These are phyloP conservation scores for Myotis lucifugus DNA, from an alignment of 2,113 vertebrate species.

Conservation along the genomic window DNA sequence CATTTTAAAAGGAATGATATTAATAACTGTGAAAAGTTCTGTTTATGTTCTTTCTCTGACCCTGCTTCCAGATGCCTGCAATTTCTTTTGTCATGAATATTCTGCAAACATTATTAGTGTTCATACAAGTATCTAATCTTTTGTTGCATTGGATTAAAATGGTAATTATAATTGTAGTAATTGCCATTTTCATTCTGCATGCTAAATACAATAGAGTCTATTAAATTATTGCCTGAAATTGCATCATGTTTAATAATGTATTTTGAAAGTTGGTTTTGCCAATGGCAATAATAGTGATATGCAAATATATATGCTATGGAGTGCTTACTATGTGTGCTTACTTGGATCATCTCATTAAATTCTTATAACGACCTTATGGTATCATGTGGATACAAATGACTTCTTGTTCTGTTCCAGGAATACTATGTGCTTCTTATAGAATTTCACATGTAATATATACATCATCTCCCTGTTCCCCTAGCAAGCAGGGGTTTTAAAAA, in stretches of 20 bases:
- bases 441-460: background rate
- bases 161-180: constrained; percentile 71
- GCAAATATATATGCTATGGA: background rate
- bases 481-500: background rate
- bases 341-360: background rate
- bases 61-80: constrained; percentile 1
- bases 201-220: constrained; percentile 48
- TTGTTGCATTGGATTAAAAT: constrained; percentile 72
- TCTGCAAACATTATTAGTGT: constrained; percentile 67
- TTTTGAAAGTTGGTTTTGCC: constrained; percentile 64
- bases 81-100: constrained; percentile 65
- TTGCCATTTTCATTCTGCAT: constrained; percentile 73
- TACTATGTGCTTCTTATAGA: background rate
- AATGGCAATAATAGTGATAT: constrained; percentile 38
- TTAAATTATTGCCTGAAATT: constrained; percentile 69
- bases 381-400: background rate
- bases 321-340: background rate
- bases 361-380: background rate
- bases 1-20: constrained; percentile 2
- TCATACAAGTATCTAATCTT: constrained; percentile 69
- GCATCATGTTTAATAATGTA: constrained; percentile 59
- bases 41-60: constrained; percentile 40
- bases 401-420: background rate
- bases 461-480: background rate
- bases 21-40: background rate